Conservation (phyloP, 2,888 invertebrate species). For the Polyommatus icarus region DNA sequence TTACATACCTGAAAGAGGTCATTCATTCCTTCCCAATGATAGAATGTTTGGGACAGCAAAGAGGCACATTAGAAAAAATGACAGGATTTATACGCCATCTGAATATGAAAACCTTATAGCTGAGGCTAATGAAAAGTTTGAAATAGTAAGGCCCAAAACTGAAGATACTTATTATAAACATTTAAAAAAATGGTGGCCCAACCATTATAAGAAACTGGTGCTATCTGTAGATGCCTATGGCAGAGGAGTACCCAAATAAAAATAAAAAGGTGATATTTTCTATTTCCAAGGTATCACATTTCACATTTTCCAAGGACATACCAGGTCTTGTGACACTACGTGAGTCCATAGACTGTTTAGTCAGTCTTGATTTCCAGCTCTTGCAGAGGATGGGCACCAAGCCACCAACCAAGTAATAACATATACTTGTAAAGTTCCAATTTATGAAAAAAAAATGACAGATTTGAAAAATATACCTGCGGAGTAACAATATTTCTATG, state of each 20-base stretch:
- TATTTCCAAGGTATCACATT: no score
- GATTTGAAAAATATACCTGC: no score
- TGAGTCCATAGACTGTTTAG: neutral
- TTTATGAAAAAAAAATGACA: no score
- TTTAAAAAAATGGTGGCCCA: conserved; percentile 8
- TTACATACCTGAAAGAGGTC: conserved; percentile 35
- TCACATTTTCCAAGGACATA: neutral
- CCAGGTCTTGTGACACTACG: neutral
- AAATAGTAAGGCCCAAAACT: conserved; percentile 8
- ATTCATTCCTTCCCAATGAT: conserved; percentile 39
- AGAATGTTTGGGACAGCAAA: conserved; percentile 34
- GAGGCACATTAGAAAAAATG: neutral
- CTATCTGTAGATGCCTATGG: neutral
- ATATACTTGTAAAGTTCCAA: no score
- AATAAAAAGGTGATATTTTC: neutral
- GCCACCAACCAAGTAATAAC: no score
- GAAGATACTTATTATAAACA: conserved; percentile 5
- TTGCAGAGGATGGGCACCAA: no score
- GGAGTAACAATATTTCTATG: no score
- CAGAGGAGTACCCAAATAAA: neutral
- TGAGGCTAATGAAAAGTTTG: conserved; percentile 8
- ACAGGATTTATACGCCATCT: conserved; percentile 3
- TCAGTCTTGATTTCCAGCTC: neutral
- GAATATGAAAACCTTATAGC: conserved; percentile 8
- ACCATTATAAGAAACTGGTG: conserved; percentile 8